phyloP scores from a whole-genome alignment of 2,797 vertebrate species.

The Gila robusta region DNA sequence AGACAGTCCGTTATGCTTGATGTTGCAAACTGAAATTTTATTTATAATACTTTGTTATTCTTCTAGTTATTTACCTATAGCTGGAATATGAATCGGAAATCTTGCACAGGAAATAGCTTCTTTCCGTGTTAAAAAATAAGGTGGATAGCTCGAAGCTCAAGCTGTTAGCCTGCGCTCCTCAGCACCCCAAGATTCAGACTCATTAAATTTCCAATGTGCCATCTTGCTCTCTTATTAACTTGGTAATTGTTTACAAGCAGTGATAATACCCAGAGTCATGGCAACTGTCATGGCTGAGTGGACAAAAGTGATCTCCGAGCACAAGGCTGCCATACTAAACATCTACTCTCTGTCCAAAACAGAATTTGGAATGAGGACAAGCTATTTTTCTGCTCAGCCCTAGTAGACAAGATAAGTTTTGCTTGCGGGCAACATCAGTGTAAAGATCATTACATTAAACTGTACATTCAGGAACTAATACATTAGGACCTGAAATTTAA shows the following conservation, averaged over 20 bases:
- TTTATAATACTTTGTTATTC: not conserved
- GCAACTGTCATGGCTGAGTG: constrained; percentile 44
- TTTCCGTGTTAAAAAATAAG: not conserved
- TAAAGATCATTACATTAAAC: constrained; percentile 48
- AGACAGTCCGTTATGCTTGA: not conserved
- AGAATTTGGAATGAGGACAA: constrained; percentile 6
- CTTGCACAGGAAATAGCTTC: not conserved
- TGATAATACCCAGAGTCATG: constrained; percentile 49
- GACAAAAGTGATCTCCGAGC: constrained; percentile 42
- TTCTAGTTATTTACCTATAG: not conserved
- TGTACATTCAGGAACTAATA: constrained; percentile 30
- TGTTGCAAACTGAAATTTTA: not conserved
- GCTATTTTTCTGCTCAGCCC: not conserved
- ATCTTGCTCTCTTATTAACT: constrained; percentile 49
- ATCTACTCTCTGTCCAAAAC: constrained; percentile 23
- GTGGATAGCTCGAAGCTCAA: not conserved
- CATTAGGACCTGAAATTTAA: constrained; percentile 5
- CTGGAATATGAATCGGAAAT: not conserved
- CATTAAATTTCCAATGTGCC: constrained; percentile 46
- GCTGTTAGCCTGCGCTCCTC: constrained; percentile 2
- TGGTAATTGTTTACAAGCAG: constrained; percentile 52
- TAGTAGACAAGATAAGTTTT: constrained; percentile 29
- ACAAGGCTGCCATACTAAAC: constrained; percentile 40
- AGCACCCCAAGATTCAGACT: constrained; percentile 25
- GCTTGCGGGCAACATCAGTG: constrained; percentile 36